These are phyloP conservation scores for Erpobdella octoculata DNA, from an alignment of 2,888 invertebrate species.

Conservation along the genomic window DNA sequence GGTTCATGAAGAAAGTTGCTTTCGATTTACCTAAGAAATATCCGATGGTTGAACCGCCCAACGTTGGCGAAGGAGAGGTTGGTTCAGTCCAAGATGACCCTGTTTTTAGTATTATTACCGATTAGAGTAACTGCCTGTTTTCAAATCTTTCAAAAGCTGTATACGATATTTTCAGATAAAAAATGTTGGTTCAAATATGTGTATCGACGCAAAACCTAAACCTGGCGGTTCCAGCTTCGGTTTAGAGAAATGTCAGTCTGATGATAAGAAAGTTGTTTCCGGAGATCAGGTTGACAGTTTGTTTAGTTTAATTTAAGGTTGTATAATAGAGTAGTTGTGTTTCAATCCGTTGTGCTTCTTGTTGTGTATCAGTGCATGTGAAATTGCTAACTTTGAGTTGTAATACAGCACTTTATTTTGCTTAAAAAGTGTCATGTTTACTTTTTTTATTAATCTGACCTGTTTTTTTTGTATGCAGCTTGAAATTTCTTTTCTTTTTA, in stretches of 20 bases:
- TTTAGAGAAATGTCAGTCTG: slow-evolving; percentile 58
- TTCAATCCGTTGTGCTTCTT: too few species aligned
- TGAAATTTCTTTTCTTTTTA: background rate
- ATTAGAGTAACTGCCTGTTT: background rate
- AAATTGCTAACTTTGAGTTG: too few species aligned
- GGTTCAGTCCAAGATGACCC: background rate
- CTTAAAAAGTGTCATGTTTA: too few species aligned
- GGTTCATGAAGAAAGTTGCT: slow-evolving; percentile 87
- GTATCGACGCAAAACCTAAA: slow-evolving; percentile 62
- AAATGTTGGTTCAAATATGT: slow-evolving; percentile 61
- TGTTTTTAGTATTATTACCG: background rate
- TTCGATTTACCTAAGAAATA: slow-evolving; percentile 79
- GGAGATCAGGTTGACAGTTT: background rate
- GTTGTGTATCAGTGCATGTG: too few species aligned
- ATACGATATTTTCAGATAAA: slow-evolving; percentile 60
- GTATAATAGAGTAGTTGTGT: background rate
- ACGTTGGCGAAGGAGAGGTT: slow-evolving; percentile 72
- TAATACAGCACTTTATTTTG: too few species aligned
- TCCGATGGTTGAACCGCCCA: slow-evolving; percentile 76
- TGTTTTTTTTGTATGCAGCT: background rate
- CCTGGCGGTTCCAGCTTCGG: slow-evolving; percentile 53
- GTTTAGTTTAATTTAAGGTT: background rate
- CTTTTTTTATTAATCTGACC: too few species aligned
- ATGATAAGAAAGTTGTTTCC: slow-evolving; percentile 60
- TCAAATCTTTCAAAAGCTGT: background rate